These are phyloP conservation scores for Apteryx owenii DNA, from an alignment of 2,113 vertebrate species.

Conservation along the genomic window DNA sequence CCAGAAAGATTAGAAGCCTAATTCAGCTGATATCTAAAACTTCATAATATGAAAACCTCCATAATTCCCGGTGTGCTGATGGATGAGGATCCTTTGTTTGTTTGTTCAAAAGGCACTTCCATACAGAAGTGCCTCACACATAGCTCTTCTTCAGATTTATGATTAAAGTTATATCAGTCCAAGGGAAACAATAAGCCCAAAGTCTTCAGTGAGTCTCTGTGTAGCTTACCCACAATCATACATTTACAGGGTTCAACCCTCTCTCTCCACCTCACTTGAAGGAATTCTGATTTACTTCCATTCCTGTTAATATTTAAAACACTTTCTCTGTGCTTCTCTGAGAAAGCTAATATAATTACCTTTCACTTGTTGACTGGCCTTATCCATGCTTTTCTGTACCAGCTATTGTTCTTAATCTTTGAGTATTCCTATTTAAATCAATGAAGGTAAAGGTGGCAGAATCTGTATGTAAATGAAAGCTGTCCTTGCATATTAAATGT, in stretches of 20 bases:
- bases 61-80: accelerated
- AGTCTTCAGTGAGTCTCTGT: background rate
- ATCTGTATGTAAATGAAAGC: background rate
- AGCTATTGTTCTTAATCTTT: background rate
- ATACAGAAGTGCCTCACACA: background rate
- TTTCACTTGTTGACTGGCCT: conserved; percentile 28
- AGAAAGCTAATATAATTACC: conserved; percentile 14
- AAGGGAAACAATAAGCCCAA: background rate
- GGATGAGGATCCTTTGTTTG: background rate
- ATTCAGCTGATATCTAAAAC: background rate
- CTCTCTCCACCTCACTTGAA: background rate
- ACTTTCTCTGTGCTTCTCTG: conserved; percentile 1
- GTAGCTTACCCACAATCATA: background rate
- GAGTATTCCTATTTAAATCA: conserved; percentile 15
- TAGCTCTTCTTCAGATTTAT: background rate
- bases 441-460: background rate
- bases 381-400: background rate
- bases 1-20: background rate
- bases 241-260: background rate
- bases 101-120: background rate
- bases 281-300: background rate
- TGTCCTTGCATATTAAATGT: background rate
- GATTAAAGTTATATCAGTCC: background rate
- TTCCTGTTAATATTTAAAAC: conserved; percentile 40
- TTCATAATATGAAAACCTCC: background rate